A percentile compares a stretch with the other conserved stretches of the same genome.
Evolutionary conservation across 2,888 invertebrate genomes (phyloP).

Genomic region (Limnephilus marmoratus): DNA sequence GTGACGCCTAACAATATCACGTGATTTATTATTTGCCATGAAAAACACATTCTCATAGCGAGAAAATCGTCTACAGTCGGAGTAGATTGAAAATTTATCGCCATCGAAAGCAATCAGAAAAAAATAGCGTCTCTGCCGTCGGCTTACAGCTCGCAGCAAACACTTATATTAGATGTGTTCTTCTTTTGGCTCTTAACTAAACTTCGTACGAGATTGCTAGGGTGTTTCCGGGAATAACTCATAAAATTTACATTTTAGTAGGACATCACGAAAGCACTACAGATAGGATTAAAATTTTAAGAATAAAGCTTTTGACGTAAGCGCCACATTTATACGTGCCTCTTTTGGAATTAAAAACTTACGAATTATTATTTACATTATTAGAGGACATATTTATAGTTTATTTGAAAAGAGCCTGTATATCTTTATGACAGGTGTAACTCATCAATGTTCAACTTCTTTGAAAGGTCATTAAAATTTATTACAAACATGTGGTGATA

Average conservation of each 20-base stretch:
- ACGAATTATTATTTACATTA: too few relatives aligned
- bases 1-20: constrained; percentile 21
- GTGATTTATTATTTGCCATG: constrained; percentile 37
- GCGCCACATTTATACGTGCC: neutral
- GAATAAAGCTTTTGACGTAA: neutral
- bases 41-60: constrained; percentile 24
- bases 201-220: neutral
- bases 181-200: neutral
- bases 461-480: too few relatives aligned
- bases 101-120: constrained; percentile 35
- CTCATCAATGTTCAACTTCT: too few relatives aligned
- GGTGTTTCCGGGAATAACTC: constrained; percentile 2
- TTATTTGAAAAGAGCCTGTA: too few relatives aligned
- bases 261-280: neutral
- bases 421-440: too few relatives aligned
- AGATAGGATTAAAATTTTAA: neutral
- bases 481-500: too few relatives aligned
- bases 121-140: constrained; percentile 40
- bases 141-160: constrained; percentile 21
- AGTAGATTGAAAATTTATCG: constrained; percentile 44
- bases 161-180: constrained; percentile 15
- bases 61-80: neutral
- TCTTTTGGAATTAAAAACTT: too few relatives aligned
- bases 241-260: neutral
- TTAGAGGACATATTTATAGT: too few relatives aligned